These are phyloP conservation scores for Hedya salicella DNA, from an alignment of 2,888 invertebrate genomes.

Conservation along the genomic window DNA sequence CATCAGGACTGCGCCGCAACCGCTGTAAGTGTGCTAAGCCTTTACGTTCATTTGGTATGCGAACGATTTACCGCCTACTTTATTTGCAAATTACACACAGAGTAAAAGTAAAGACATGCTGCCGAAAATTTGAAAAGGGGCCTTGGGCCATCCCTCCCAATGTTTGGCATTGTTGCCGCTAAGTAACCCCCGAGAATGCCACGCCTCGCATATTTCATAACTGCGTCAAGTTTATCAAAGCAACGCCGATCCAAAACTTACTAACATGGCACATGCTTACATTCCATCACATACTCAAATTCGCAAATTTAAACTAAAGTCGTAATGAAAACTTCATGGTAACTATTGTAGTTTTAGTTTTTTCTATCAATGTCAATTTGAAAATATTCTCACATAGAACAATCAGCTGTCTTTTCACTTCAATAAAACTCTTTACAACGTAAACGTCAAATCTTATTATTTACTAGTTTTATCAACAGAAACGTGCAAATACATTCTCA, in stretches of 20 bases:
- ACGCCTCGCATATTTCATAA: conserved; percentile 32
- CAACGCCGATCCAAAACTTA: conserved; percentile 10
- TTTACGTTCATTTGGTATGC: conserved; percentile 38
- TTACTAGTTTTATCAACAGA: too few relatives aligned
- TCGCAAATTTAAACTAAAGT: too few relatives aligned
- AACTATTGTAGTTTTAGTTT: too few relatives aligned
- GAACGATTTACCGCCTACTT: conserved; percentile 24
- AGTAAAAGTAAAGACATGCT: conserved; percentile 35
- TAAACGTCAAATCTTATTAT: too few relatives aligned
- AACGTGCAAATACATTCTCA: too few relatives aligned
- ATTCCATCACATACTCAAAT: too few relatives aligned
- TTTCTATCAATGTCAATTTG: too few relatives aligned
- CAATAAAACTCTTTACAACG: too few relatives aligned
- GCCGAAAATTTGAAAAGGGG: conserved; percentile 27
- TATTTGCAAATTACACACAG: conserved; percentile 37
- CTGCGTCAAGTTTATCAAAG: conserved; percentile 22
- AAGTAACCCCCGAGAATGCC: conserved; percentile 9
- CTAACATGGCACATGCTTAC: neutral
- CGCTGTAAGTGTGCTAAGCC: conserved; percentile 2
- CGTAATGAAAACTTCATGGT: too few relatives aligned
- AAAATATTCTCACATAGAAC: too few relatives aligned
- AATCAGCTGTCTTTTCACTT: too few relatives aligned
- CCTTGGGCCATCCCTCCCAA: conserved; percentile 31
- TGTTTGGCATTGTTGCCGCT: conserved; percentile 16
- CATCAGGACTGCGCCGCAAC: neutral